Conservation (phyloP, 2,888 invertebrate genomes). For the Hirtodrosophila histrioides region DNA sequence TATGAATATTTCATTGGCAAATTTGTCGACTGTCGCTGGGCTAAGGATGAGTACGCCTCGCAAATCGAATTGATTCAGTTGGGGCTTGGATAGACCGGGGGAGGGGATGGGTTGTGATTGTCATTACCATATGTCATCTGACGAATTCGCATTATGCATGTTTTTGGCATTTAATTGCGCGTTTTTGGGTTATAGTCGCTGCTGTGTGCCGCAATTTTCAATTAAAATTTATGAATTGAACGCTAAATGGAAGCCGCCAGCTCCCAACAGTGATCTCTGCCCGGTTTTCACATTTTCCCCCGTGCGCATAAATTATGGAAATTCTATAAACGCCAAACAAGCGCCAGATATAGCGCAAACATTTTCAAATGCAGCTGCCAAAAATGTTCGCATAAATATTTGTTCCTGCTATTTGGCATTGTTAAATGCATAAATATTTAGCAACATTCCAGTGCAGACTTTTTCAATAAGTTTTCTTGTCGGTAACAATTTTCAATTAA, state of each 20-base stretch:
- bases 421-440: slow-evolving; percentile 75
- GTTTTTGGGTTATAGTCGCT: slow-evolving; percentile 23
- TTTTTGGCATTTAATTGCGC: slow-evolving; percentile 69
- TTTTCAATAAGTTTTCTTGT: slow-evolving; percentile 20
- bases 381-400: slow-evolving; percentile 57
- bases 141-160: slow-evolving; percentile 34
- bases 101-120: slow-evolving; percentile 1
- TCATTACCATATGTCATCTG: slow-evolving; percentile 49
- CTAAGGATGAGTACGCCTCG: slow-evolving; percentile 18
- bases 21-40: slow-evolving; percentile 17
- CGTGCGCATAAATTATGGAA: slow-evolving; percentile 66
- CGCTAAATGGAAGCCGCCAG: slow-evolving; percentile 33
- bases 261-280: slow-evolving; percentile 12
- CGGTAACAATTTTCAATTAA: slow-evolving; percentile 72
- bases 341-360: too few relatives aligned
- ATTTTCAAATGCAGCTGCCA: slow-evolving; percentile 33
- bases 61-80: slow-evolving; percentile 46
- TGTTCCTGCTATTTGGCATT: slow-evolving; percentile 60
- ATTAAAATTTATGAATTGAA: slow-evolving; percentile 75
- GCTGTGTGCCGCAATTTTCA: slow-evolving; percentile 61
- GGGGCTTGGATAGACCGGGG: slow-evolving; percentile 1
- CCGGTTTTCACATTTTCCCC: slow-evolving; percentile 9
- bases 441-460: slow-evolving; percentile 42
- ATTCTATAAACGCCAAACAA: slow-evolving; percentile 41
- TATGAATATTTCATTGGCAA: slow-evolving; percentile 49